Base-by-base conservation (phyloP, 1,140 invertebrate genomes). In the Cataglyphis hispanica region DNA sequence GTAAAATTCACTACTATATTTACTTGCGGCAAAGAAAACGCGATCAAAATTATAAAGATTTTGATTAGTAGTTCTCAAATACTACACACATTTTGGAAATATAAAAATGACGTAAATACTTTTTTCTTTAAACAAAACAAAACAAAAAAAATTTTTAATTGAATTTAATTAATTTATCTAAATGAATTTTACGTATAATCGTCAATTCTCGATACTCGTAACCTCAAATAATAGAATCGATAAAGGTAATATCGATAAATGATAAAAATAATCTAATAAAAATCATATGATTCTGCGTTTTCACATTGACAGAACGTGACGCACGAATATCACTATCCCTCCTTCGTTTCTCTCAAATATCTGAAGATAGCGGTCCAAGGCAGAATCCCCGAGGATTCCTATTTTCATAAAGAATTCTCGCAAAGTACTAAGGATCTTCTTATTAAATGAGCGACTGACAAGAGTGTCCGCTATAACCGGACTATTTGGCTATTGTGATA, bases 401-500 rank as follows among this genome's bases (percentile, higher is more conserved):
- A 84, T 77, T 86, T 86, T 63, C 67, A 89, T 83, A 89, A 89
- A 88, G 53, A 89, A 89, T 87, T 85, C 72, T 89, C 50, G 50
- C 67, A 25, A 46, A 69, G 61, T 37, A 78, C 53, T 27, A 13
- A 76, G 70, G 69, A 80, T 64, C 67, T 89, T 46, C 75, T 89
- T 90, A 90, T 90, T 85, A 90, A 90, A 89, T 76, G 88, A 70
- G 69, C 87, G 86, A 89, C 72, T 76, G 87, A 84, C 80, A 89
- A 75, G 75, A 85, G 88, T 80, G 89, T 83, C 60, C 87, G 86
- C 58, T 74, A 50, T 50, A 84, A 90, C 90, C 60, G 86, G 87
- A 90, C 86, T 87, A 75, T 91, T 91, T 81, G 89, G 89, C 69
- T 84, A 90, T 91, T 66, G 84, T 60, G 53, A 80, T 80, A 53